These are phyloP conservation scores for Drosophila neonasuta DNA, from an alignment of 2,888 invertebrate species.

Conservation along the genomic window DNA sequence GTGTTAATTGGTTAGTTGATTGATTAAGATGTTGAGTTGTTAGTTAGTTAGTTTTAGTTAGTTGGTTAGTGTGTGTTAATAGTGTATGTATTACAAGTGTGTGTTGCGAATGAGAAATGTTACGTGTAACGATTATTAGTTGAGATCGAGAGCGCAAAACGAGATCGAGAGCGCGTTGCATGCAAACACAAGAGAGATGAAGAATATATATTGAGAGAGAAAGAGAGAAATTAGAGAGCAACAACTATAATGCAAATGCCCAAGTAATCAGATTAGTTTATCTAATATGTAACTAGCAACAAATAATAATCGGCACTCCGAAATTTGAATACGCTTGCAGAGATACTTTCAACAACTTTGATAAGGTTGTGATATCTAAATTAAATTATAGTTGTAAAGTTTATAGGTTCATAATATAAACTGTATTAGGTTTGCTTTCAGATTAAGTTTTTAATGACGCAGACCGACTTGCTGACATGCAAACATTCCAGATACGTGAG, in stretches of 20 bases:
- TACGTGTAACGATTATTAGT: conserved; percentile 41
- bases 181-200: conserved; percentile 70
- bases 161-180: conserved; percentile 52
- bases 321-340: neutral
- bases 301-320: neutral
- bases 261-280: conserved; percentile 6
- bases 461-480: too few relatives aligned
- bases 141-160: conserved; percentile 34
- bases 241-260: conserved; percentile 30
- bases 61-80: conserved; percentile 20
- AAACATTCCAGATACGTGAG: too few relatives aligned
- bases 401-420: too few relatives aligned
- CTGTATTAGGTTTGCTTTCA: too few relatives aligned
- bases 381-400: too few relatives aligned
- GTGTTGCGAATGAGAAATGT: conserved; percentile 41
- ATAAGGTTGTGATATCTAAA: too few relatives aligned
- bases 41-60: conserved; percentile 17
- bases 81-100: conserved; percentile 16
- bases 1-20: conserved; percentile 46
- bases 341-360: neutral
- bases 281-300: neutral
- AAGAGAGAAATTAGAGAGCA: conserved; percentile 21
- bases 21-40: conserved; percentile 6
- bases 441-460: too few relatives aligned
- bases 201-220: conserved; percentile 51